phyloP scores from a whole-genome alignment of 2,797 vertebrate genomes.

The Diplodus puntazzo region DNA sequence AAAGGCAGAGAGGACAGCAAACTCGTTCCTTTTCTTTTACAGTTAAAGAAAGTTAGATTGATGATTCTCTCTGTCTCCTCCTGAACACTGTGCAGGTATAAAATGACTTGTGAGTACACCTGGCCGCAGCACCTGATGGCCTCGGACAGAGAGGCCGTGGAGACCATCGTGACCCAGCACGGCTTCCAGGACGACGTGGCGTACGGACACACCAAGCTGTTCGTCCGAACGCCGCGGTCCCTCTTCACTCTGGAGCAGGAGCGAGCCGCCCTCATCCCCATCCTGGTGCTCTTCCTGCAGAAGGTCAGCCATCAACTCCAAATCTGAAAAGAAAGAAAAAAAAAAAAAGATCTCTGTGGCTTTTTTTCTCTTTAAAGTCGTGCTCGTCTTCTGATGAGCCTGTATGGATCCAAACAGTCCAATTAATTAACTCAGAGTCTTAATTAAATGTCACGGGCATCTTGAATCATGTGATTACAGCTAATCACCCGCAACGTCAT shows the following conservation, averaged over 20 bases:
- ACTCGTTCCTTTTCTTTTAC: background rate
- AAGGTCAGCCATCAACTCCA: constrained; percentile 84
- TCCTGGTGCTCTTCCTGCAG: constrained; percentile 94
- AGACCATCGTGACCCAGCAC: constrained; percentile 90
- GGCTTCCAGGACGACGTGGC: constrained; percentile 91
- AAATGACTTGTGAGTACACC: constrained; percentile 98
- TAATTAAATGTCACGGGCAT: constrained; percentile 23
- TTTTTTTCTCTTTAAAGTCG: background rate
- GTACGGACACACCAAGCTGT: constrained; percentile 92
- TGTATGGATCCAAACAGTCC: constrained; percentile 24
- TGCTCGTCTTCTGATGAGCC: constrained; percentile 1
- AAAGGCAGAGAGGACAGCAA: background rate
- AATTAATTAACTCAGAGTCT: constrained; percentile 23
- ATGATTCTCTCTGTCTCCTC: background rate
- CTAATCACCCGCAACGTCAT: constrained; percentile 32
- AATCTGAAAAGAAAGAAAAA: background rate
- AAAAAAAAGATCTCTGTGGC: background rate
- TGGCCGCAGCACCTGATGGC: constrained; percentile 96
- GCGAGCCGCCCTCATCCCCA: constrained; percentile 90
- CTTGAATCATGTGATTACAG: constrained; percentile 3
- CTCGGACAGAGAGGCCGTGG: constrained; percentile 88
- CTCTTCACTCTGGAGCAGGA: constrained; percentile 91
- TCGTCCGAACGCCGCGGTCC: constrained; percentile 90
- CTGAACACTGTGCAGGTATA: constrained; percentile 85
- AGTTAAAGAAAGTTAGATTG: background rate